Evolutionary conservation across 2,888 invertebrate genomes (phyloP).

Genomic region (Biston betularia): DNA sequence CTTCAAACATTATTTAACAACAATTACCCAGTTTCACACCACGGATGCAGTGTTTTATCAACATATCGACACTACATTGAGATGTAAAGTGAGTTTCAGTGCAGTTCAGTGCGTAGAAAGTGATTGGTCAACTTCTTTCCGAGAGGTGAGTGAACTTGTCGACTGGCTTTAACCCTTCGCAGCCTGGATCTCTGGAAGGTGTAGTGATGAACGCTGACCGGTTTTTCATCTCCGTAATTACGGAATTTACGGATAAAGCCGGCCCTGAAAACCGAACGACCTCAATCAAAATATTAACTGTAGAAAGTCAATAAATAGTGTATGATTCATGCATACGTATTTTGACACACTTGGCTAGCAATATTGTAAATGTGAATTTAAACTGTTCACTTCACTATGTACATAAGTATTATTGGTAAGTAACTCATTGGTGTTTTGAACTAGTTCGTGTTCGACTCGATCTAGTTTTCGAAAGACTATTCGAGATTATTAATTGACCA

Average conservation of each 20-base stretch:
- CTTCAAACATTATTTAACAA: slow-evolving; percentile 71
- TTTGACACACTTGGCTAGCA: slow-evolving; percentile 31
- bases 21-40: slow-evolving; percentile 65
- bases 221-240: slow-evolving; percentile 41
- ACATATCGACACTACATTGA: slow-evolving; percentile 48
- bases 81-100: slow-evolving; percentile 49
- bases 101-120: slow-evolving; percentile 57
- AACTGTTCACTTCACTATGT: slow-evolving; percentile 9
- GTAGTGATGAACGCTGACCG: slow-evolving; percentile 42
- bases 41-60: slow-evolving; percentile 61
- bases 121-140: slow-evolving; percentile 56
- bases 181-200: slow-evolving; percentile 52
- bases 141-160: slow-evolving; percentile 75
- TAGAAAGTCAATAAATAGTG: slow-evolving; percentile 36
- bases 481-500: no score
- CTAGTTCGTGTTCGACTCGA: slow-evolving; percentile 1
- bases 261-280: slow-evolving; percentile 9
- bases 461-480: neutral
- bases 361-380: slow-evolving; percentile 20
- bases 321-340: slow-evolving; percentile 34
- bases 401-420: neutral
- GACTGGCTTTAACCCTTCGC: slow-evolving; percentile 62
- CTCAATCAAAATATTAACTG: slow-evolving; percentile 28
- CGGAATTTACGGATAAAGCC: slow-evolving; percentile 22
- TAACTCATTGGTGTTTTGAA: neutral